Evolutionary conservation across 2,113 vertebrate genomes (phyloP), one percentile per base, ranked within the genome.

Genomic region (Scomber colias): DNA sequence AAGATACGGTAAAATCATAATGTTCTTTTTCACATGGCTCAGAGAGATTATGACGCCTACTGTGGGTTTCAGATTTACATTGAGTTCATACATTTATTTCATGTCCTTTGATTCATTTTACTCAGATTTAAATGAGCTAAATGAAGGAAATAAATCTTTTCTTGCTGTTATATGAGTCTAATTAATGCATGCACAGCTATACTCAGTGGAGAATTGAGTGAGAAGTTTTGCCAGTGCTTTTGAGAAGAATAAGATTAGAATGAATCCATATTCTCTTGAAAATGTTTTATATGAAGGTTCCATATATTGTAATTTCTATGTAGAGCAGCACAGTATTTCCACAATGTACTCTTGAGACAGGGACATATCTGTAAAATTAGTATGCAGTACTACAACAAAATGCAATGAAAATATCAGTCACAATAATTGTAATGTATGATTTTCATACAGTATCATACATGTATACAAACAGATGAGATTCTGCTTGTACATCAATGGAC

Each of bases 11-110:
- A n/a, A 66, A 4, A n/a, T 53, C 3, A 13, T 62, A 45, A 24
- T 66, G 8, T 35, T 46, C 7, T 19, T 31, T 48, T 66, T 46
- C 49, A 67, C 35, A 21, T 57, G 0, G 5, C 12, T 78, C 13
- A 1, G 6, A 54, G 14, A 55, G 46, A 63, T 61, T 46, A 53
- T 24, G 68, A 45, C 49, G 16, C 67, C 72, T 24, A 71, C 60
- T 40, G 35, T 40, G 45, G 12, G n/a, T 68, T 35, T 16, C 7
- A 40, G 35, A 40, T 40, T 40, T 40, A 9, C 35, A 40, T 40
- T 40, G 8, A 50, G 45, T 35, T 67, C n/a, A 44, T 14, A 3
- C 50, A 1, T 50, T 60, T 71, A 40, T 17, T 3, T n/a, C 46
- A 15, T 68, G 21, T 81, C 10, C 13, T 30, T 66, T 59, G 24